phyloP scores from a whole-genome alignment of 2,113 vertebrate species.

The Semnopithecus entellus region DNA sequence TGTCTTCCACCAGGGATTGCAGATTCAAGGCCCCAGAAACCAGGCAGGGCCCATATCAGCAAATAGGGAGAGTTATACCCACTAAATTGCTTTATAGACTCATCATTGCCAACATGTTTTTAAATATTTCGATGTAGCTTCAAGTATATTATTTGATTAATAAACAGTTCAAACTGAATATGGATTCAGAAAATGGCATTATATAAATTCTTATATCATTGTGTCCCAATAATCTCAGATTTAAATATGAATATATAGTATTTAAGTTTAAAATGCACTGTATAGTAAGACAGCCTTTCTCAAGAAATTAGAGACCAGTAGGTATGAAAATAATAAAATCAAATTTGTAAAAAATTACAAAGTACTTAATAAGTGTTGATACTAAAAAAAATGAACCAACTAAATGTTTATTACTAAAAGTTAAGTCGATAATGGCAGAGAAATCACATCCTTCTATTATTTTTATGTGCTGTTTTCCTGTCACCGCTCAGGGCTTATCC shows the following conservation, averaged over 20 bases:
- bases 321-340: background rate
- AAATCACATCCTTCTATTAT: background rate
- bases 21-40: rapidly evolving
- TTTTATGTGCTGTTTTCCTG: background rate
- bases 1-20: rapidly evolving
- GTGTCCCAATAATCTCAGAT: background rate
- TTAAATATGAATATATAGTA: background rate
- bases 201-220: background rate
- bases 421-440: background rate
- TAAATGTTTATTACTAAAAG: background rate
- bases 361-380: background rate
- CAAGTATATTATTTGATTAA: background rate
- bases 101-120: background rate
- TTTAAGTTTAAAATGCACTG: background rate
- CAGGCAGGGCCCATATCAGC: background rate
- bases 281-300: background rate
- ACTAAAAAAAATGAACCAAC: background rate
- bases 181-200: background rate
- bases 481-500: background rate
- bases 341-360: background rate
- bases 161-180: background rate
- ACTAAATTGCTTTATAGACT: too few species aligned
- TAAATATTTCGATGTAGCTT: background rate
- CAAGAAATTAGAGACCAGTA: background rate
- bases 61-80: background rate